These are phyloP conservation scores for Xenus cinereus DNA, from an alignment of 2,113 vertebrate species.

Conservation along the genomic window DNA sequence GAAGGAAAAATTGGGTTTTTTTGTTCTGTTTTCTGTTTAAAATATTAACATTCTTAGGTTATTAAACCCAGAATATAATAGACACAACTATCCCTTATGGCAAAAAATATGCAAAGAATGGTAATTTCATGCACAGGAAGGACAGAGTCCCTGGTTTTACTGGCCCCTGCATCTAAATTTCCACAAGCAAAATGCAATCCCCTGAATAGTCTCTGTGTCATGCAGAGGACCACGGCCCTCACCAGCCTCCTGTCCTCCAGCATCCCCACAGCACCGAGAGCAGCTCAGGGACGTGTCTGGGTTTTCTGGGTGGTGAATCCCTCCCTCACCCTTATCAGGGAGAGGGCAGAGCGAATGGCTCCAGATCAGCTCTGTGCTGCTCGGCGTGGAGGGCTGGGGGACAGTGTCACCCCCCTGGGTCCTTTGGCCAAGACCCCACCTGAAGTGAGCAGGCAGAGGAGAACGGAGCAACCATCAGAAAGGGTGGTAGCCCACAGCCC, in stretches of 20 bases:
- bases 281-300: not conserved
- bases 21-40: not conserved
- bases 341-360: not conserved
- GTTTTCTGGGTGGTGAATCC: not conserved
- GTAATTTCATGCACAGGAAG: not conserved
- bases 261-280: not conserved
- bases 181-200: not conserved
- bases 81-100: not conserved
- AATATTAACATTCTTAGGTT: not conserved
- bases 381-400: not conserved
- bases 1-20: not conserved
- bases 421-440: not conserved
- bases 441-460: not conserved
- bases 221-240: fast-evolving
- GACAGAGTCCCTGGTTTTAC: not conserved
- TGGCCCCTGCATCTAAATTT: too few species aligned
- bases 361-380: not conserved
- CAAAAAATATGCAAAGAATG: not conserved
- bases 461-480: not conserved
- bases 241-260: not conserved
- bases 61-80: not conserved
- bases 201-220: not conserved
- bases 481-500: fast-evolving
- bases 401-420: not conserved
- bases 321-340: not conserved